Percentiles rank a stretch among this genome's conserved stretches.
Conservation (phyloP, 2,113 vertebrate species). For the Lophotis ruficrista region DNA sequence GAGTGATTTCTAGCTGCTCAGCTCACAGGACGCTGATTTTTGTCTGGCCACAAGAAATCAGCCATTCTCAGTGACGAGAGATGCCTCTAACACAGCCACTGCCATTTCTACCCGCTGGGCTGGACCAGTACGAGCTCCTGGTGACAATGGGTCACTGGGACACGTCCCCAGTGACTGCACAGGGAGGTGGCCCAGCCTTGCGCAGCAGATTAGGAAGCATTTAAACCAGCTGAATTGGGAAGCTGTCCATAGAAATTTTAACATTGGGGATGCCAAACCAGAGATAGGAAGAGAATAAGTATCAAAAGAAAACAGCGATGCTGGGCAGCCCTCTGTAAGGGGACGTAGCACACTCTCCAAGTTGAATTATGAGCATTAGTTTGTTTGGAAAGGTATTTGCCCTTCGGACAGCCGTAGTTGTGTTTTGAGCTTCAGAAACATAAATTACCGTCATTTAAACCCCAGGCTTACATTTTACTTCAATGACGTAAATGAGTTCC, state of each 20-base stretch:
- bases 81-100: accelerated
- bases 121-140: accelerated
- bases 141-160: background rate
- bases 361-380: constrained; percentile 28
- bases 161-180: accelerated
- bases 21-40: background rate
- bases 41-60: background rate
- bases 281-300: background rate
- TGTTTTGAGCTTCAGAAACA: constrained; percentile 52
- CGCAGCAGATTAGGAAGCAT: background rate
- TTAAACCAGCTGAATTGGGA: background rate
- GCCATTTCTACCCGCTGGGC: background rate
- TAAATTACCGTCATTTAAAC: constrained; percentile 62
- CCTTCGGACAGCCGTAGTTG: constrained; percentile 60
- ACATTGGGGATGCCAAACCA: background rate
- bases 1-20: background rate
- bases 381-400: constrained; percentile 55
- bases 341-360: background rate
- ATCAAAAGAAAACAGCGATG: background rate
- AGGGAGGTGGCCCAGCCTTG: background rate
- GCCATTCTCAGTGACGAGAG: background rate
- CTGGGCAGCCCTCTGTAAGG: background rate
- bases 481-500: constrained; percentile 38
- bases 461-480: constrained; percentile 58
- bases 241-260: background rate